A percentile compares a stretch with the other conserved stretches of the same genome.
phyloP scores from a whole-genome alignment of 2,888 invertebrate species.

The Apamea epomidion region DNA sequence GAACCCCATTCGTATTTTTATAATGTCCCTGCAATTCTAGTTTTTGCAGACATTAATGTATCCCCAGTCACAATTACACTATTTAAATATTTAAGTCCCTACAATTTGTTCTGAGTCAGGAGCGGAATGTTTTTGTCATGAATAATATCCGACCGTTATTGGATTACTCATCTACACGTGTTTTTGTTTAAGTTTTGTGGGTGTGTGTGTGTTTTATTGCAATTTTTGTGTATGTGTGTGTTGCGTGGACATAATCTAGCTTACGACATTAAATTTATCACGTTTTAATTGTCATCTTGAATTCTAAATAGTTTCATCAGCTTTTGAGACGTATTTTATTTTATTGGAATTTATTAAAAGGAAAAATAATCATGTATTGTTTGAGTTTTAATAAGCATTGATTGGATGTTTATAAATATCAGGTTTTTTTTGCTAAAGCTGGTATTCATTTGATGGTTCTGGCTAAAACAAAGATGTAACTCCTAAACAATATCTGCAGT shows the following conservation, averaged over 20 bases:
- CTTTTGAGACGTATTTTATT: not conserved
- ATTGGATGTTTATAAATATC: not conserved
- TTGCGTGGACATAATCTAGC: constrained; percentile 57
- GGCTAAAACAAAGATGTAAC: not conserved
- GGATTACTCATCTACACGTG: constrained; percentile 60
- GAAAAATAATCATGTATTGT: not conserved
- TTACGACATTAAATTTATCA: constrained; percentile 23
- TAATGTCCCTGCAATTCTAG: not conserved
- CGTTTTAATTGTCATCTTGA: constrained; percentile 10
- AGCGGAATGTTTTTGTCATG: constrained; percentile 57
- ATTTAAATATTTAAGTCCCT: constrained; percentile 45
- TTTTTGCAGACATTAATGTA: constrained; percentile 29
- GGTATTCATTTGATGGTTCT: not conserved
- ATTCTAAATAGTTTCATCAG: not conserved
- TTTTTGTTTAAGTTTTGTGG: constrained; percentile 48
- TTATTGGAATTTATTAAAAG: not conserved
- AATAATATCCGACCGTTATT: constrained; percentile 55
- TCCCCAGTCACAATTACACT: constrained; percentile 31
- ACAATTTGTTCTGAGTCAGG: constrained; percentile 65
- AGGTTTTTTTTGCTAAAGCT: not conserved
- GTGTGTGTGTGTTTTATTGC: constrained; percentile 55
- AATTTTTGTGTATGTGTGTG: constrained; percentile 47
- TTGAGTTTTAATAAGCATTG: not conserved
- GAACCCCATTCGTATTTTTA: not conserved
- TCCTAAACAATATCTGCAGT: not conserved